Base-by-base conservation (phyloP, 37 sponge, comb jelly and placozoan genomes). In the Corticium candelabrum region DNA sequence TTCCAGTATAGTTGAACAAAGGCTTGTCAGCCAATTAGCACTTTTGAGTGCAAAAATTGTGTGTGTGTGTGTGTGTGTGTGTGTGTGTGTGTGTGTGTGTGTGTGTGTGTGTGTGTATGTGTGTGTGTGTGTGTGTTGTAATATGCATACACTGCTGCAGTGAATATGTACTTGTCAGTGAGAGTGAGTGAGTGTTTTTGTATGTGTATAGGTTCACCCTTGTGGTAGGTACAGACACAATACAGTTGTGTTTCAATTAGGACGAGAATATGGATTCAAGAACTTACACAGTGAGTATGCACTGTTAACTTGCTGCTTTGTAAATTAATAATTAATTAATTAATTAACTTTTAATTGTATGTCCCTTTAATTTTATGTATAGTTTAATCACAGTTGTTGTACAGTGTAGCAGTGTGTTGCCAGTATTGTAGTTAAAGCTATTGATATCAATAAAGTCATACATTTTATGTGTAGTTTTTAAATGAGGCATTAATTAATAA, bases 221-320 rank as follows among this genome's bases (percentile, higher is more conserved):
- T 92, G 91, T 89, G 96, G 96, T 1, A 41, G 94, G 33, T 96
- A 90, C 76, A 76, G 94, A 30, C 90, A 93, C 81, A 96, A 96
- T 78, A 87, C 85, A 39, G 77, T 96, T 0, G 68, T 89, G 32
- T 85, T 87, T 37, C 43, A 92, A 1, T 82, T 96, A 32, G 84
- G 70, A 2, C 85, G 85, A 43, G 94, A 96, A 75, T 72, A 85
- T 68, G 86, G 84, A n/a, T 37, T 87, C 37, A 74, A 35, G 0
- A 90, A 93, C 68, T 75, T 96, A 2, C 85, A 81, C 35, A 92
- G 93, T 92, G 70, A 70, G 87, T 68, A 7, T 27, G 40, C 67
- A 43, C 1, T n/a, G n/a, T n/a, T n/a, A n/a, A n/a, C n/a, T n/a
- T n/a, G n/a, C n/a, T n/a, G n/a, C n/a, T n/a, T n/a, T n/a, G n/a